Base-by-base conservation (phyloP, 2,888 invertebrate genomes). In the Osedax fenrisi region DNA sequence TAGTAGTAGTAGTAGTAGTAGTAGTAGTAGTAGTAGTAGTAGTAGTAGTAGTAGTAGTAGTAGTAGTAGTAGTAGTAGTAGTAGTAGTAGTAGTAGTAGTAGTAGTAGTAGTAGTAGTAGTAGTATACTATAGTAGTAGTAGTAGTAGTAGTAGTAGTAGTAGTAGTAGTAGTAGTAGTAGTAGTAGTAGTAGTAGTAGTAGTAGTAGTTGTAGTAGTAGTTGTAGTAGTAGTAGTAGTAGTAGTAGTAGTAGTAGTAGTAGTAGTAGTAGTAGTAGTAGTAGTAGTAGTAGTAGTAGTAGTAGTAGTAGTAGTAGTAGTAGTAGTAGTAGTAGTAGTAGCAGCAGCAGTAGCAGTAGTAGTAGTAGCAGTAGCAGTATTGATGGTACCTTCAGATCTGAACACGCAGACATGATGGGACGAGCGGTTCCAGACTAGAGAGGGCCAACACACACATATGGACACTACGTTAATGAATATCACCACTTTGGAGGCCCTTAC, bases 1-100 rank as follows among this genome's bases (percentile, higher is more conserved):
- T 56, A 56, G 56, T 56, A 56, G 56, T 56, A 56, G 56, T 56
- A 56, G 10, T 56, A 56, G 56, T 56, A 56, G 56, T 56, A 56
- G 56, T 56, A 56, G 56, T 56, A 56, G 56, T 56, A 56, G 56
- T 56, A 56, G 56, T 56, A 56, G 56, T 56, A 56, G 56, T 56
- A 56, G 56, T 56, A 56, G 56, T 56, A 56, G 56, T 56, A 56
- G 56, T 56, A 56, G 56, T 56, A 56, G 56, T 56, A 56, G 56
- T 56, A 56, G 56, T 56, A 56, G 56, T 56, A 56, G 56, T 56
- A 56, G 56, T 56, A 56, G 56, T 56, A 56, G 56, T 56, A 56
- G 56, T 56, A 56, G 56, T 56, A 56, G 56, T 56, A 56, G 56
- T 56, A 56, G 56, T 56, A 56, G 56, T 56, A 56, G 56, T 56